Conservation (phyloP, 2,888 invertebrate species). For the Drosophila paramelanica region DNA sequence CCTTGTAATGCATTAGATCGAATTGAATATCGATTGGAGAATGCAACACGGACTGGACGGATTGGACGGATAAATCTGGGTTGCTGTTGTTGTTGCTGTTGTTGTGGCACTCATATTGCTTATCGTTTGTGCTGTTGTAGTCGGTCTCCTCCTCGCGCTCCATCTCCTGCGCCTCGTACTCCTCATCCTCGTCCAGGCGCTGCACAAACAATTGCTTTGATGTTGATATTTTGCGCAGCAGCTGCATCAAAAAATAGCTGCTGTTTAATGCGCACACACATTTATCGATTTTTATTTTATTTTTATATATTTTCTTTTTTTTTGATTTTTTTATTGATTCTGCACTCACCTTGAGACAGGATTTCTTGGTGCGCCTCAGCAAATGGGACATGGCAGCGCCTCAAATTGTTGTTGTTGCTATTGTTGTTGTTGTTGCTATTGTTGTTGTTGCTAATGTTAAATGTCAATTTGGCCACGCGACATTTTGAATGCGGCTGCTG, state of each 20-base stretch:
- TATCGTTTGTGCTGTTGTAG: conserved; percentile 35
- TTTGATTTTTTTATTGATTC: conserved; percentile 61
- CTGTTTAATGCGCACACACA: conserved; percentile 18
- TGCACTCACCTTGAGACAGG: conserved; percentile 83
- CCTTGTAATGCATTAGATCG: conserved; percentile 82
- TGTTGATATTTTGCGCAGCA: conserved; percentile 81
- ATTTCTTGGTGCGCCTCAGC: conserved; percentile 84
- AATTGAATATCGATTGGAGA: conserved; percentile 70
- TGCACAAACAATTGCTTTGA: conserved; percentile 77
- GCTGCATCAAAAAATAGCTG: conserved; percentile 55
- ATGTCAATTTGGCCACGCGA: conserved; percentile 23
- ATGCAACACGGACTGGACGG: conserved; percentile 11
- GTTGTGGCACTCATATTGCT: conserved; percentile 41
- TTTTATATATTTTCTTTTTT: not conserved
- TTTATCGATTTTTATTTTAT: conserved; percentile 50
- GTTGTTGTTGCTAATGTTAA: conserved; percentile 11
- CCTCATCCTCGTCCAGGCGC: conserved; percentile 81
- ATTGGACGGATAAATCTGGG: conserved; percentile 58
- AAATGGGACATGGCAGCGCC: conserved; percentile 79
- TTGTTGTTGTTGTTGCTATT: conserved; percentile 3
- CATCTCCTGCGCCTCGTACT: conserved; percentile 54
- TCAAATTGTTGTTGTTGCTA: conserved; percentile 12
- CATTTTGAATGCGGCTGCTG: conserved; percentile 42
- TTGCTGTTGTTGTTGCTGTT: conserved; percentile 29
- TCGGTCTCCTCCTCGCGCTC: conserved; percentile 14